phyloP scores from a whole-genome alignment of 2,113 vertebrate species.

The Paramisgurnus dabryanus region DNA sequence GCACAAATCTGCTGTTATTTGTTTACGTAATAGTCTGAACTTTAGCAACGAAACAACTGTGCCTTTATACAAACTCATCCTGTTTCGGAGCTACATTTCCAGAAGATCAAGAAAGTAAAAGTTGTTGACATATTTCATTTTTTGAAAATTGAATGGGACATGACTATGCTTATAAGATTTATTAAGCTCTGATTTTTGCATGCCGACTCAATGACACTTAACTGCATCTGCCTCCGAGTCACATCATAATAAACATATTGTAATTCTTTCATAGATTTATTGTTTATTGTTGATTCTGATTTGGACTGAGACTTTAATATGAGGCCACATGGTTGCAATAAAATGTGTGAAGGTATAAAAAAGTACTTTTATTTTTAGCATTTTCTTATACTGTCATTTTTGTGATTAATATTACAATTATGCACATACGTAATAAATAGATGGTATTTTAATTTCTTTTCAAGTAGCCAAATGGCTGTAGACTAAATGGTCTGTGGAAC shows the following conservation, averaged over 20 bases:
- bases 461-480: not conserved
- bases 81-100: not conserved
- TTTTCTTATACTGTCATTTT: not conserved
- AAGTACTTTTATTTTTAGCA: not conserved
- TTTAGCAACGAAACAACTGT: not conserved
- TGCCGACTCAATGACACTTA: not conserved
- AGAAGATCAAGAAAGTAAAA: not conserved
- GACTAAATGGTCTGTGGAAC: not conserved
- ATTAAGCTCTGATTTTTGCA: constrained; percentile 1
- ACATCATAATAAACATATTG: not conserved
- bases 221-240: not conserved
- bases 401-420: not conserved
- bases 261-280: not conserved
- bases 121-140: constrained; percentile 5
- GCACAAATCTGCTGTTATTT: constrained; percentile 7
- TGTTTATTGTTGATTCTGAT: not conserved
- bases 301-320: constrained; percentile 9
- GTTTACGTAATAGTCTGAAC: constrained; percentile 12
- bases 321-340: not conserved
- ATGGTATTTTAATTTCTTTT: constrained; percentile 8
- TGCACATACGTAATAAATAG: not conserved
- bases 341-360: not conserved
- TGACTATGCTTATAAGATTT: not conserved
- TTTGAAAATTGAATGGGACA: not conserved
- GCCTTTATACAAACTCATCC: not conserved